Evolutionary conservation across 2,113 vertebrate genomes (phyloP).

Genomic region (Amphiprion ocellaris): DNA sequence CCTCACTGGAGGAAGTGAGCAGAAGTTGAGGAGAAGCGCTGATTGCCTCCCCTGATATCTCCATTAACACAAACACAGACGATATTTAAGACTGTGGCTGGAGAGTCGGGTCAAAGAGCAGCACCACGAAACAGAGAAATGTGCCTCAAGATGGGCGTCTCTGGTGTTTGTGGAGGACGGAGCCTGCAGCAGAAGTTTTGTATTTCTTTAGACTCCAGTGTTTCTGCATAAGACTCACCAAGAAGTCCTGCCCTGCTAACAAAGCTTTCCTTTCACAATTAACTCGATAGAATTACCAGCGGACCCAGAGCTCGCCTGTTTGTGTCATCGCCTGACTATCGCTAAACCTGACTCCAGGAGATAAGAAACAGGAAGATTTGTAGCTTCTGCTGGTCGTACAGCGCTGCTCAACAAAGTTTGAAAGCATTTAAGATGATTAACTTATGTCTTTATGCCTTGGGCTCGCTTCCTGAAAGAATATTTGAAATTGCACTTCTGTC

Average conservation of each 20-base stretch:
- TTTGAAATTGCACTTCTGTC: slow-evolving; percentile 46
- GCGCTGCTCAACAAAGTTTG: slow-evolving; percentile 28
- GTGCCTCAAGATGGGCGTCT: not conserved
- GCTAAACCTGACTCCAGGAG: slow-evolving; percentile 1
- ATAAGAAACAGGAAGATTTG: slow-evolving; percentile 10
- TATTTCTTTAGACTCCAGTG: not conserved
- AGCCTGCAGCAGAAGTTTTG: not conserved
- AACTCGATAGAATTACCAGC: not conserved
- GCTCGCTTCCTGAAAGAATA: slow-evolving; percentile 43
- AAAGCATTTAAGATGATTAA: slow-evolving; percentile 58
- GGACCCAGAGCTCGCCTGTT: not conserved
- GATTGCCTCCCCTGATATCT: not conserved
- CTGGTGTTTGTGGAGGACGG: not conserved
- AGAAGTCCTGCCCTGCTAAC: not conserved
- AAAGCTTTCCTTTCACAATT: slow-evolving; percentile 16
- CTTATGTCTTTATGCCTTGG: slow-evolving; percentile 47
- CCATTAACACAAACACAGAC: not conserved
- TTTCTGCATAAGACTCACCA: not conserved
- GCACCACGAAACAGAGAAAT: not conserved
- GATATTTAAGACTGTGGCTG: slow-evolving; percentile 1
- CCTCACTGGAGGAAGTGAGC: not conserved
- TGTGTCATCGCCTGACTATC: not conserved
- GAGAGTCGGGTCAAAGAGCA: not conserved
- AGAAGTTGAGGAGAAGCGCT: not conserved
- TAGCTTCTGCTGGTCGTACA: slow-evolving; percentile 30